Base-by-base conservation (phyloP, 2,888 invertebrate genomes). In the Hyles lineata region DNA sequence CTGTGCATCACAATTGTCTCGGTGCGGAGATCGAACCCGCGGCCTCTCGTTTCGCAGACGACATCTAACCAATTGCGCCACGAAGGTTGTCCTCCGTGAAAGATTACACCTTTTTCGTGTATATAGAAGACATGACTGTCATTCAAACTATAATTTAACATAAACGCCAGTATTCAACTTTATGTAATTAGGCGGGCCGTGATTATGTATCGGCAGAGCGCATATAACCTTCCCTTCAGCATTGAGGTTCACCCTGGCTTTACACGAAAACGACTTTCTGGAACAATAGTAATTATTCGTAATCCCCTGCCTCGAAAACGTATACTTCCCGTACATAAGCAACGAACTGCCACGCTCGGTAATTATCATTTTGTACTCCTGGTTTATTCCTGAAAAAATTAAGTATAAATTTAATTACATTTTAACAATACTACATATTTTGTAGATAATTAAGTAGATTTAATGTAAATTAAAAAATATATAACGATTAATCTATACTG, bases 101-200 rank as follows among this genome's bases (percentile, higher is more conserved):
- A n/a, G n/a, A n/a, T n/a, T n/a, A n/a, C n/a, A n/a, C n/a, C n/a
- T n/a, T n/a, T n/a, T 32, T 32, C 3, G 32, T 32, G 32, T 2
- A 7, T 7, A 5, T 32, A 9, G 35, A 35, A 35, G 35, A 35
- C 7, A 35, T 35, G 7, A 35, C 35, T 35, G 7, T 35, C 8
- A 32, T 35, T 35, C 7, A 35, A 35, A 35, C 35, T 35, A 43
- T 1, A 75, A 29, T 70, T 78, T 80, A n/a, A 77, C 21, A 72
- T 78, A 87, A 2, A 73, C 43, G n/a, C 86, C 85, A 71, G 2
- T 25, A 9, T 32, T 9, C 59, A 72, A 2, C 25, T 76, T 35
- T 29, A 72, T 6, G 59, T 81, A 84, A 19, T 75, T 74, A 4
- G 83, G 84, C 4, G 83, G 83, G 0, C 77, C 76, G 72, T 83